phyloP scores from a whole-genome alignment of 2,888 invertebrate genomes.

The Pherbina coryleti region DNA sequence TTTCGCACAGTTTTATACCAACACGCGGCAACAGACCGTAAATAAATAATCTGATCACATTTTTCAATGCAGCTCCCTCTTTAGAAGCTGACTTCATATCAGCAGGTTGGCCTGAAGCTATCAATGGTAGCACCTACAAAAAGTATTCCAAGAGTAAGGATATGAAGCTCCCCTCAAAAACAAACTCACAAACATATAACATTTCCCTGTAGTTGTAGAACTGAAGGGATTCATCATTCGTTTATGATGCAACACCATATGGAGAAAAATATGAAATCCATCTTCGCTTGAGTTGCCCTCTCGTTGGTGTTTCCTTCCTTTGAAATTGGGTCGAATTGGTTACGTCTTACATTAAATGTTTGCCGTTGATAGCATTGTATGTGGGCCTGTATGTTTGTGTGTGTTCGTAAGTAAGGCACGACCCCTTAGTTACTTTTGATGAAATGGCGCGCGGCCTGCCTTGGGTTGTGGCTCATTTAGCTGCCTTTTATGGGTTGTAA shows the following conservation, averaged over 20 bases:
- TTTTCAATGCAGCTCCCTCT: slow-evolving; percentile 20
- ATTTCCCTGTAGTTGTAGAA: background rate
- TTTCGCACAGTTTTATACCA: background rate
- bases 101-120: too few relatives aligned
- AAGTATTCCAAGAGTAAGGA: too few relatives aligned
- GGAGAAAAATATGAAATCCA: slow-evolving; percentile 16
- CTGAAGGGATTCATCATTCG: slow-evolving; percentile 18
- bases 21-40: slow-evolving; percentile 23
- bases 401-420: background rate
- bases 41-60: slow-evolving; percentile 39
- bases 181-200: background rate
- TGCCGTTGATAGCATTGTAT: background rate
- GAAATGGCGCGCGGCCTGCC: too few relatives aligned
- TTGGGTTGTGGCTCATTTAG: background rate
- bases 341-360: slow-evolving; percentile 4
- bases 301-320: background rate
- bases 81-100: too few relatives aligned
- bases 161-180: background rate
- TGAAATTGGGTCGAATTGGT: slow-evolving; percentile 9
- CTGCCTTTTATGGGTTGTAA: slow-evolving; percentile 4
- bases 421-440: background rate
- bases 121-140: too few relatives aligned
- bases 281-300: background rate
- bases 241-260: slow-evolving; percentile 24
- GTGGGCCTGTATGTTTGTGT: background rate